A percentile compares a stretch with the other conserved stretches of the same genome.
phyloP scores from a whole-genome alignment of 2,113 vertebrate genomes.

The Urocynchramus pylzowi region DNA sequence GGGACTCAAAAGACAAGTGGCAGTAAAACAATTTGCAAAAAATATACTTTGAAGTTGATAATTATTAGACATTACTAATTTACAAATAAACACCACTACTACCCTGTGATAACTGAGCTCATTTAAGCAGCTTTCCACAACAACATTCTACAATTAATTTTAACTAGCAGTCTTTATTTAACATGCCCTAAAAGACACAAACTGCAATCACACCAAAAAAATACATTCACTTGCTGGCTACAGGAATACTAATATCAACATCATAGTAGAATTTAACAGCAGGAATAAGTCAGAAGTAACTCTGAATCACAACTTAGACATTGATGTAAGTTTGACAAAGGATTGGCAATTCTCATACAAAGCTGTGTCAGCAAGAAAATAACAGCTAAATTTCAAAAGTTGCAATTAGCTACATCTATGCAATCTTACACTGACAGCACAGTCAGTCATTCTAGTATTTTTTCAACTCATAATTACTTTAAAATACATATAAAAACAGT shows the following conservation, averaged over 20 bases:
- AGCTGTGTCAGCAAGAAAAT: background rate
- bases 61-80: background rate
- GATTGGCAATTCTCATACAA: background rate
- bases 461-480: constrained; percentile 76
- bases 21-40: background rate
- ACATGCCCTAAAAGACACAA: background rate
- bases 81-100: background rate
- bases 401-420: constrained; percentile 68
- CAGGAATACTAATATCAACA: background rate
- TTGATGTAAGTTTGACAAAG: background rate
- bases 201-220: background rate
- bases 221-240: background rate
- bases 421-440: constrained; percentile 70
- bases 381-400: background rate
- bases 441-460: constrained; percentile 81
- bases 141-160: background rate
- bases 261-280: background rate
- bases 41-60: background rate
- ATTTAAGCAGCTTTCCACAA: background rate
- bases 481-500: constrained; percentile 69
- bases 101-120: background rate
- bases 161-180: background rate
- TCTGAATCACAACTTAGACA: background rate
- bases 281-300: background rate
- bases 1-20: background rate